Base-by-base conservation (phyloP, 2,888 invertebrate species). In the Apamea crenata region DNA sequence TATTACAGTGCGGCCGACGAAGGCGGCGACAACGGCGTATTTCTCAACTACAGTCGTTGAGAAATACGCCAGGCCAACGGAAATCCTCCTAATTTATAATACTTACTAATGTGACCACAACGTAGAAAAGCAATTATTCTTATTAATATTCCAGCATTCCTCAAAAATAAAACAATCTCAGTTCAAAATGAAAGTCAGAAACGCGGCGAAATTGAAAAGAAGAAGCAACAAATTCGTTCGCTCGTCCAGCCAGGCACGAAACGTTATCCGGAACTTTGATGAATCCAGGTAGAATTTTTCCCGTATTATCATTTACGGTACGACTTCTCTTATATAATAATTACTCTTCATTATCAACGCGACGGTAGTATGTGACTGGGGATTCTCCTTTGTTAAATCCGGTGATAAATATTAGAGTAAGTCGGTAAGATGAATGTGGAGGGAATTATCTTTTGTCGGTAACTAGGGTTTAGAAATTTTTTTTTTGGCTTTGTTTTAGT, bases 331-430 rank as follows among this genome's bases (percentile, higher is more conserved):
- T 87, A 86, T 77, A 89, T 82, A 79, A 90, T 91, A 91, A 93
- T 92, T 93, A 92, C 88, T 92, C 93, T 91, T 92, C 90, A 92
- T 93, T 92, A 92, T 88, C 87, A 87, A 88, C 86, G 86, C 88
- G 86, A 87, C 84, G 87, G 90, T 91, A 86, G 89, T 91, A 85
- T 87, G 88, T 88, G 88, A 90, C 90, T 89, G 78, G 78, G 83
- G 83, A 83, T 88, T 90, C 90, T 90, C 91, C 89, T 92, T 92
- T 92, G 92, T 92, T 91, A 89, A 89, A 86, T 83, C 86, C 79
- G 71, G 91, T 91, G 91, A 92, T 92, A 92, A 92, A 92, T 92
- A 92, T 86, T 89, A 87, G 89, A 89, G 90, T 89, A 89, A 92
- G 90, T 89, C 89, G 77, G 82, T 72, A 88, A 92, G 90, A 92